Base-by-base conservation (phyloP, 2,888 invertebrate genomes). In the Argyra leucocephala region DNA sequence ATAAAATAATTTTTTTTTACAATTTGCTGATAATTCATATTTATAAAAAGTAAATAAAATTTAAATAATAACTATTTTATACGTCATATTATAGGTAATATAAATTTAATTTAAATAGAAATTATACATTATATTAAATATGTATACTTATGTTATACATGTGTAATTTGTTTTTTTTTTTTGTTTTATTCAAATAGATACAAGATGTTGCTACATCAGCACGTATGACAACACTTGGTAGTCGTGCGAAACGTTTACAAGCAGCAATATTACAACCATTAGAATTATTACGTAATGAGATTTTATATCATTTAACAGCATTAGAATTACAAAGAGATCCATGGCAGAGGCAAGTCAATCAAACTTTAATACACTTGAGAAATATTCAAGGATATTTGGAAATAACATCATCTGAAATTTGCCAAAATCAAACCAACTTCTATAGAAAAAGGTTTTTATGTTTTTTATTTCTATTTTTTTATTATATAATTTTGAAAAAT, bases 351-450 rank as follows among this genome's bases (percentile, higher is more conserved):
- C 88, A 88, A 78, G 78, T 80, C 67, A 89, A 90, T 76, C 88
- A 88, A 71, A 88, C 89, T 0, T 79, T 90, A 7, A 85, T 85
- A 66, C 89, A 90, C 74, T 83, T 91, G 70, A 87, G 87, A 72
- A 88, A 86, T n/a, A 86, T 90, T 62, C 90, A 91, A 76, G 87
- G 85, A 75, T 89, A 87, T 77, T 83, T 91, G 68, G 86, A 89
- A 72, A 87, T 85, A 73, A 87, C 88, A 71, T 88, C 88, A 37
- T 84, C 84, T 63, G 82, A 85, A 70, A 87, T 90, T 71, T 87
- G 88, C 64, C 83, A 85, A 72, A 84, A 86, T 83, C 88, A 88
- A 78, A 80, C 81, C 71, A 74, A 74, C 64, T 67, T 72, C 67
- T 80, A 77, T 69, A 75, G 75, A 26, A 76, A 75, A 69, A 76